Evolutionary conservation across 2,113 vertebrate species (phyloP).

Genomic region (Eretmochelys imbricata): DNA sequence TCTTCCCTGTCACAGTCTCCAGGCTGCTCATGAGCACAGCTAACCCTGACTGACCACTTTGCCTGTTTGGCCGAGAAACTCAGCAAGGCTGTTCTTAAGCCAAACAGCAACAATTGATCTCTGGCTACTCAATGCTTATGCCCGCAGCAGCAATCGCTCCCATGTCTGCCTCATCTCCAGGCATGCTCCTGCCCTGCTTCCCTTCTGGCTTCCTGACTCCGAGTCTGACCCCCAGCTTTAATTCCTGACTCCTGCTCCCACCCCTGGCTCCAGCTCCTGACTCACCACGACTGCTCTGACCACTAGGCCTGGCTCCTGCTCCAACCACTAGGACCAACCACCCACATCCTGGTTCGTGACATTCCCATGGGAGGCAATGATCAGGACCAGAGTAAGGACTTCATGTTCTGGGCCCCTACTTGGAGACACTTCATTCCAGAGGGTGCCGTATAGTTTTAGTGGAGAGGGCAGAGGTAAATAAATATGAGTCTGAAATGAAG

Average conservation of each 20-base stretch:
- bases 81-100: background rate
- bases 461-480: background rate
- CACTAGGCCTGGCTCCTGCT: background rate
- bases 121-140: background rate
- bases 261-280: background rate
- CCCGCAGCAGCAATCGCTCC: background rate
- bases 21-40: background rate
- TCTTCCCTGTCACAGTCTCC: background rate
- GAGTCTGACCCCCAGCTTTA: background rate
- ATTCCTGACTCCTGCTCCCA: background rate
- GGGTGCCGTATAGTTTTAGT: no score
- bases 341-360: background rate
- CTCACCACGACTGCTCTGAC: background rate
- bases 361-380: background rate
- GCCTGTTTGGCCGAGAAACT: background rate
- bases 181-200: background rate
- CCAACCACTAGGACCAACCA: background rate
- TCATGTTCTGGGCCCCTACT: background rate
- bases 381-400: background rate
- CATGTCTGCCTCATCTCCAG: background rate
- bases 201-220: background rate
- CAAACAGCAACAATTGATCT: background rate
- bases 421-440: background rate
- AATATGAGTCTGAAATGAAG: slow-evolving; percentile 6
- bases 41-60: background rate